Conservation (phyloP, 1,140 invertebrate genomes). For the Gryon sp. region DNA sequence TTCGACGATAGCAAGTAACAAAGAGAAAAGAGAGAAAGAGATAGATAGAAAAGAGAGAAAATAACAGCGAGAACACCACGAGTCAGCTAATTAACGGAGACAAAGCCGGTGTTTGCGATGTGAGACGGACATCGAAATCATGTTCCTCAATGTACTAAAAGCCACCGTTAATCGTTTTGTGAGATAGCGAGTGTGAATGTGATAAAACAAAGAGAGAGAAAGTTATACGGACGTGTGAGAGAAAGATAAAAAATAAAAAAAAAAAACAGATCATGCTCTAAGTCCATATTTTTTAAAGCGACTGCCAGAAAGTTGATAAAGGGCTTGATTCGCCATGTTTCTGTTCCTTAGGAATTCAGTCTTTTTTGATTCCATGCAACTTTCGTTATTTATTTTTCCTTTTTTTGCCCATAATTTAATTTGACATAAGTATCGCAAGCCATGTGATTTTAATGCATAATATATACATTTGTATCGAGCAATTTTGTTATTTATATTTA, state of each 20-base stretch:
- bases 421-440: too few relatives aligned
- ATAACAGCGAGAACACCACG: conserved; percentile 3
- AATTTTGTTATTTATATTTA: too few relatives aligned
- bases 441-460: too few relatives aligned
- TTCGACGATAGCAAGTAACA: conserved; percentile 27
- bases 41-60: neutral
- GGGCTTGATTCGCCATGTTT: conserved; percentile 5
- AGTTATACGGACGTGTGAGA: conserved; percentile 2
- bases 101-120: conserved; percentile 45
- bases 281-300: conserved; percentile 58
- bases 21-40: neutral
- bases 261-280: conserved; percentile 2
- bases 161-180: conserved; percentile 43
- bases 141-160: conserved; percentile 58
- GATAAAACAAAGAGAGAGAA: conserved; percentile 2
- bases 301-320: conserved; percentile 33
- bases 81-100: conserved; percentile 36
- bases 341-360: neutral
- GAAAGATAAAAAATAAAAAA: conserved; percentile 5
- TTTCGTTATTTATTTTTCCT: neutral
- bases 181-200: conserved; percentile 7
- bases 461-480: too few relatives aligned
- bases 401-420: neutral
- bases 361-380: neutral
- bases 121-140: conserved; percentile 53